Conservation (phyloP, 2,888 invertebrate species). For the Arge pagana region DNA sequence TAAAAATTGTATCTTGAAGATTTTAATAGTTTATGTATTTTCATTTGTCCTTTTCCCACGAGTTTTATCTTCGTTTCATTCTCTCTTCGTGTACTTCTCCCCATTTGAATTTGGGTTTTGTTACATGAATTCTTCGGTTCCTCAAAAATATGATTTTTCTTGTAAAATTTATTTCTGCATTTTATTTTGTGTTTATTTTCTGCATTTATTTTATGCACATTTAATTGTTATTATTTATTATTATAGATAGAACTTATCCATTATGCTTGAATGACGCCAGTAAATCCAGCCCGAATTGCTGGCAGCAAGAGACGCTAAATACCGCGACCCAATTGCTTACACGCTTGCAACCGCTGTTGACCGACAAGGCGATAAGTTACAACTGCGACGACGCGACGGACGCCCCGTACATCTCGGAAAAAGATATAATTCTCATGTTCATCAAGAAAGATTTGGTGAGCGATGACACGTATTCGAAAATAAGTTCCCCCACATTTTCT, state of each 20-base stretch:
- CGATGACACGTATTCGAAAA: constrained; percentile 18
- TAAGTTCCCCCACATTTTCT: constrained; percentile 3
- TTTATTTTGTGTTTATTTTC: constrained; percentile 9
- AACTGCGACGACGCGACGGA: constrained; percentile 63
- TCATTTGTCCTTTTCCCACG: too few relatives aligned
- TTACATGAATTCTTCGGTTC: too few relatives aligned
- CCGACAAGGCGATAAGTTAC: constrained; percentile 63
- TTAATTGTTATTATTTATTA: constrained; percentile 32
- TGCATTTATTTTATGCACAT: constrained; percentile 4
- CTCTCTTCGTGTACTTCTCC: too few relatives aligned
- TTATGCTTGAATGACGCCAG: constrained; percentile 61
- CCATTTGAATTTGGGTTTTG: too few relatives aligned
- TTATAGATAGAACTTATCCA: constrained; percentile 62
- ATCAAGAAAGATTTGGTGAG: constrained; percentile 58
- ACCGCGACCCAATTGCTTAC: constrained; percentile 69
- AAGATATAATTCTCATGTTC: constrained; percentile 66
- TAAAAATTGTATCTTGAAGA: too few relatives aligned
- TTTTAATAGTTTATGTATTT: too few relatives aligned
- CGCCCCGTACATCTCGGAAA: constrained; percentile 66
- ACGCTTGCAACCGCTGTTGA: constrained; percentile 69
- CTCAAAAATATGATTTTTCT: too few relatives aligned
- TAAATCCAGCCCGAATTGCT: constrained; percentile 68
- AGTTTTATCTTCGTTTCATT: too few relatives aligned
- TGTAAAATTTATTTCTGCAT: too few relatives aligned
- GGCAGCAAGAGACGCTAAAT: constrained; percentile 66